Percentiles rank a stretch among this genome's conserved stretches.
Conservation (phyloP, 2,113 vertebrate species). For the Mesocricetus auratus region DNA sequence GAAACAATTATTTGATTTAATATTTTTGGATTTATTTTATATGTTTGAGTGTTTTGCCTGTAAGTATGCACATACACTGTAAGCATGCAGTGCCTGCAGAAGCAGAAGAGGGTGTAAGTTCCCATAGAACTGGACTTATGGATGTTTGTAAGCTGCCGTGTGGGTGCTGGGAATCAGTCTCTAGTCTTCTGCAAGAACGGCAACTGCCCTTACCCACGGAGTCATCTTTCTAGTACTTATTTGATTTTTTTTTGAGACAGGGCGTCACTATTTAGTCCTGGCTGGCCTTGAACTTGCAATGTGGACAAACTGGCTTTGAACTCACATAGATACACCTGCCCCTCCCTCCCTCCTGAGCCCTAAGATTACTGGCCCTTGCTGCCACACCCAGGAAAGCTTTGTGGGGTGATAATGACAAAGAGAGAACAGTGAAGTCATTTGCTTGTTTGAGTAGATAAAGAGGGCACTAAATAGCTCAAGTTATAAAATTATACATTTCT, state of each 20-base stretch:
- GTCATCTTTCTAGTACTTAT: not conserved
- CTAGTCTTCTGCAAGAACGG: not conserved
- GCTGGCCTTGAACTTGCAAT: not conserved
- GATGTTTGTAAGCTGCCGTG: not conserved
- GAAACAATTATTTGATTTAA: not conserved
- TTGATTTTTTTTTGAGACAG: not conserved
- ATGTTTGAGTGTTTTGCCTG: not conserved
- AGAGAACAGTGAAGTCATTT: not conserved
- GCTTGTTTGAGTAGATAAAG: not conserved
- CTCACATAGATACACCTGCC: not conserved
- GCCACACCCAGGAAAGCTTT: not conserved
- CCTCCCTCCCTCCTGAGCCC: not conserved
- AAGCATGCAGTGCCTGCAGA: not conserved
- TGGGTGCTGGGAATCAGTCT: not conserved
- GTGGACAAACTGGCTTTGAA: not conserved
- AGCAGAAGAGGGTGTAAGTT: not conserved
- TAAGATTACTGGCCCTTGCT: not conserved
- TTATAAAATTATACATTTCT: conserved; percentile 21
- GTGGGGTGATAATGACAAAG: not conserved
- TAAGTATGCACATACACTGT: too few species aligned
- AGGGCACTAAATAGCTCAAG: not conserved
- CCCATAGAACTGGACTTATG: not conserved
- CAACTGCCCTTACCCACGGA: not conserved
- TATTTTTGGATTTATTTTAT: not conserved
- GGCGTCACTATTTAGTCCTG: not conserved